Evolutionary conservation across 2,113 vertebrate species (phyloP).

Genomic region (Gnathonemus echidnorhynchus): DNA sequence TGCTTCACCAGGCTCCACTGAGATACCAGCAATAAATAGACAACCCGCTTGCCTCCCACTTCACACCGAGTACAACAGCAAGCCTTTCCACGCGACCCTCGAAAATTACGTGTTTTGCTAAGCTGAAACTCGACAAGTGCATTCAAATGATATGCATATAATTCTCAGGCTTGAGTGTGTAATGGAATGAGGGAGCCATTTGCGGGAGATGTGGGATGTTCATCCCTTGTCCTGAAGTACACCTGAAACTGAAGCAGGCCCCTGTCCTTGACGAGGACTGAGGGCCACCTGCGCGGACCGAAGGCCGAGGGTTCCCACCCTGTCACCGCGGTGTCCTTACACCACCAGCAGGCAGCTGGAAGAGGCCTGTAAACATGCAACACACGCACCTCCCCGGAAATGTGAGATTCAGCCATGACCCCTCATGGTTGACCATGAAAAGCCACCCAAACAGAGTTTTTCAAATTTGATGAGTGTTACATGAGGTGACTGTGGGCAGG

Average conservation of each 20-base stretch:
- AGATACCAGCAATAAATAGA: conserved; percentile 27
- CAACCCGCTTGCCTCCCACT: background rate
- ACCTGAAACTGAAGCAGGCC: background rate
- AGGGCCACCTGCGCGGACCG: background rate
- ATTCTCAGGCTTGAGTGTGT: background rate
- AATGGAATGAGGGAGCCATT: background rate
- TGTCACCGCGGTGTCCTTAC: background rate
- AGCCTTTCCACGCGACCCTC: conserved; percentile 20
- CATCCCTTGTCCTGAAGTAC: background rate
- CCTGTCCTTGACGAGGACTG: background rate
- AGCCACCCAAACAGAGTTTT: background rate
- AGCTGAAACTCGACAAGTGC: background rate
- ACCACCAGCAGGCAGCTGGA: background rate
- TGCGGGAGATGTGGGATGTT: background rate
- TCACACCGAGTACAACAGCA: conserved; percentile 19
- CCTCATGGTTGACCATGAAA: background rate
- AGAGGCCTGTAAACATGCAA: background rate
- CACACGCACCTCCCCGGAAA: background rate
- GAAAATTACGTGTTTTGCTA: background rate
- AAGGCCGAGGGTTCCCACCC: background rate
- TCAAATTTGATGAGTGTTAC: background rate
- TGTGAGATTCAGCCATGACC: background rate
- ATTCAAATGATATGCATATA: background rate
- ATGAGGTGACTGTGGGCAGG: background rate
- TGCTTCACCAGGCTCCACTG: conserved; percentile 33